A percentile compares a stretch with the other conserved stretches of the same genome.
These are phyloP conservation scores for Hassar affinis DNA, from an alignment of 2,113 vertebrate species.

Conservation along the genomic window DNA sequence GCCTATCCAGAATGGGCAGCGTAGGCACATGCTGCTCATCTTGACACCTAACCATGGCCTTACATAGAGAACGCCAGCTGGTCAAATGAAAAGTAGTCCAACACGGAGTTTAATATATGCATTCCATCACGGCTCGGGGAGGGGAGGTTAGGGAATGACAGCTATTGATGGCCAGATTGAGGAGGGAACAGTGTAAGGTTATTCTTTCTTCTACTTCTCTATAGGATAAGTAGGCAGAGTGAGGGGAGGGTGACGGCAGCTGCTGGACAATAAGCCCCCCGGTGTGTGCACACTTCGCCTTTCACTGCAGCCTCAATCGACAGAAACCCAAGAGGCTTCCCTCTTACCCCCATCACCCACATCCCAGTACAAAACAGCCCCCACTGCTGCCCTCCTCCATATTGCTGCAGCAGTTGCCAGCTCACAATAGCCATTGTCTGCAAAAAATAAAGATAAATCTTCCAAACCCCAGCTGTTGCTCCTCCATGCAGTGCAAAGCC, in stretches of 20 bases:
- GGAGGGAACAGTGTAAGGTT: slow-evolving; percentile 35
- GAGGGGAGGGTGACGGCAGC: slow-evolving; percentile 44
- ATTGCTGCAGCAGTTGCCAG: slow-evolving; percentile 19
- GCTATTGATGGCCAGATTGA: slow-evolving; percentile 30
- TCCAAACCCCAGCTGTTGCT: slow-evolving; percentile 51
- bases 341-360: too few relatives aligned
- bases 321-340: slow-evolving; percentile 42
- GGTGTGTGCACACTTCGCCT: slow-evolving; percentile 52
- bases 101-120: slow-evolving; percentile 55
- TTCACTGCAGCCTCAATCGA: slow-evolving; percentile 44
- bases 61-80: slow-evolving; percentile 59
- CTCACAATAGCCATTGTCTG: slow-evolving; percentile 54
- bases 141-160: slow-evolving; percentile 40
- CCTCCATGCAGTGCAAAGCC: slow-evolving; percentile 8
- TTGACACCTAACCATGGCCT: neutral
- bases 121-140: slow-evolving; percentile 64
- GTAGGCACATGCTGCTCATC: slow-evolving; percentile 9
- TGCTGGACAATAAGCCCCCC: slow-evolving; percentile 52
- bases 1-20: neutral
- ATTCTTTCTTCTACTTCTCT: slow-evolving; percentile 56
- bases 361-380: slow-evolving; percentile 34
- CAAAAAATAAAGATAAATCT: slow-evolving; percentile 10
- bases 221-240: slow-evolving; percentile 44
- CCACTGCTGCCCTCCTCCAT: slow-evolving; percentile 12
- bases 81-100: slow-evolving; percentile 59